phyloP scores from a whole-genome alignment of 92 coral and sea anemone species.

The Palythoa caribaeorum region DNA sequence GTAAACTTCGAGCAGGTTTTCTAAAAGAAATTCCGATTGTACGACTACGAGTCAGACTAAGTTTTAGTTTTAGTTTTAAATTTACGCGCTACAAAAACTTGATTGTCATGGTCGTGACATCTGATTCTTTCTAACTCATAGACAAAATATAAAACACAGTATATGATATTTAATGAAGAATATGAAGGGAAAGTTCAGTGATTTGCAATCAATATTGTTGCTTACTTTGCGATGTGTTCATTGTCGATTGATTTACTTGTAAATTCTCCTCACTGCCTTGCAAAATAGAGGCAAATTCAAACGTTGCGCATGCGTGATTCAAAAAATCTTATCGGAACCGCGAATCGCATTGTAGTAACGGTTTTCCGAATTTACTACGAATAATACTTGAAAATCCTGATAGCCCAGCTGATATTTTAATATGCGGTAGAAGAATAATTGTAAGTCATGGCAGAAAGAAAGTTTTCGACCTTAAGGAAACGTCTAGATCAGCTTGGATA shows the following conservation, averaged over 20 bases:
- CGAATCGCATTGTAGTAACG: conserved; percentile 67
- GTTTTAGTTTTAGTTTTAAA: no score
- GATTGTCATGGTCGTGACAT: no score
- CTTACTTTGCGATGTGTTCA: neutral
- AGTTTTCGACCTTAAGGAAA: conserved; percentile 97
- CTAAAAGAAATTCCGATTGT: no score
- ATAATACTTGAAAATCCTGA: conserved; percentile 34
- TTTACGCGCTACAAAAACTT: no score
- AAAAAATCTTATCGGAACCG: conserved; percentile 71
- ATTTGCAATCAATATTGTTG: no score
- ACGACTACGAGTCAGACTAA: no score
- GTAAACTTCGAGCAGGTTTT: no score
- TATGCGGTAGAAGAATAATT: conserved; percentile 30
- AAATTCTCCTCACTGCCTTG: conserved; percentile 66
- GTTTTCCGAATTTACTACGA: conserved; percentile 55
- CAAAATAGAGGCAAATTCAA: conserved; percentile 99
- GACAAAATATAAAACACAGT: no score
- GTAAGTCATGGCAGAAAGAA: conserved; percentile 89
- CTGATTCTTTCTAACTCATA: no score
- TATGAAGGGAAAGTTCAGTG: no score
- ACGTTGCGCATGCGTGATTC: conserved; percentile 94
- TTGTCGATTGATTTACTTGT: conserved; percentile 53
- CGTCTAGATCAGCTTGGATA: conserved; percentile 98
- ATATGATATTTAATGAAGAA: no score
- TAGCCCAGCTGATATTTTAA: conserved; percentile 1